phyloP scores from a whole-genome alignment of 2,888 invertebrate genomes.

The Apoderus coryli region DNA sequence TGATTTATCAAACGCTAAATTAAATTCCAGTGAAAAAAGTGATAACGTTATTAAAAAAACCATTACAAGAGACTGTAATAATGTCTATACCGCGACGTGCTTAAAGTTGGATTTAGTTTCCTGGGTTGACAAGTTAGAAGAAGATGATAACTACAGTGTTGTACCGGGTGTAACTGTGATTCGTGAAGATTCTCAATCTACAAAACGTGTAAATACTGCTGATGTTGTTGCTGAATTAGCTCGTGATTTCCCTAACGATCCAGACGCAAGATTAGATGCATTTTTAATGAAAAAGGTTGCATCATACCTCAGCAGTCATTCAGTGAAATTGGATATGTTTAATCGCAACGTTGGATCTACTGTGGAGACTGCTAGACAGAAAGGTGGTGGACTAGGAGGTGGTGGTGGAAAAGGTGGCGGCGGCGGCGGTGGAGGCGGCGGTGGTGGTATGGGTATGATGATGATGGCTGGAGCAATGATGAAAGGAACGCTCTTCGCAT shows the following conservation, averaged over 20 bases:
- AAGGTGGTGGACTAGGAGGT: constrained; percentile 33
- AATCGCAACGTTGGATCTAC: constrained; percentile 41
- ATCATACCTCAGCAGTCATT: constrained; percentile 56
- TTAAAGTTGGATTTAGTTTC: constrained; percentile 64
- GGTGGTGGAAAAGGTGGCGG: constrained; percentile 38
- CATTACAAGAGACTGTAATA: constrained; percentile 38
- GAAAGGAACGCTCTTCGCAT: constrained; percentile 54
- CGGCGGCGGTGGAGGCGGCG: constrained; percentile 33
- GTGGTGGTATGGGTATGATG: constrained; percentile 34
- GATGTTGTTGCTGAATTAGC: constrained; percentile 64
- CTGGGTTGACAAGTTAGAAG: constrained; percentile 58
- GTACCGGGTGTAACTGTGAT: constrained; percentile 62
- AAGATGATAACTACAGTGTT: constrained; percentile 51
- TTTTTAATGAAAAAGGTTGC: constrained; percentile 57
- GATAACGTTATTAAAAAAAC: constrained; percentile 26
- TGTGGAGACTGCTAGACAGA: constrained; percentile 31
- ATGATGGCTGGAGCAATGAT: constrained; percentile 38
- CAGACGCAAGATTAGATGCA: constrained; percentile 60
- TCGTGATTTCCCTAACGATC: constrained; percentile 57
- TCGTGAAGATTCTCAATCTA: constrained; percentile 37
- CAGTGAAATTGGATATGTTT: constrained; percentile 52
- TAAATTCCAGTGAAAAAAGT: no score
- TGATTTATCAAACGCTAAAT: no score
- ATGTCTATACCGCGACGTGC: constrained; percentile 54
- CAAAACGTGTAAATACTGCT: constrained; percentile 38